A percentile compares a stretch with the other conserved stretches of the same genome.
Conservation (phyloP, 92 coral and sea anemone species). For the Epizoanthus rinbou region DNA sequence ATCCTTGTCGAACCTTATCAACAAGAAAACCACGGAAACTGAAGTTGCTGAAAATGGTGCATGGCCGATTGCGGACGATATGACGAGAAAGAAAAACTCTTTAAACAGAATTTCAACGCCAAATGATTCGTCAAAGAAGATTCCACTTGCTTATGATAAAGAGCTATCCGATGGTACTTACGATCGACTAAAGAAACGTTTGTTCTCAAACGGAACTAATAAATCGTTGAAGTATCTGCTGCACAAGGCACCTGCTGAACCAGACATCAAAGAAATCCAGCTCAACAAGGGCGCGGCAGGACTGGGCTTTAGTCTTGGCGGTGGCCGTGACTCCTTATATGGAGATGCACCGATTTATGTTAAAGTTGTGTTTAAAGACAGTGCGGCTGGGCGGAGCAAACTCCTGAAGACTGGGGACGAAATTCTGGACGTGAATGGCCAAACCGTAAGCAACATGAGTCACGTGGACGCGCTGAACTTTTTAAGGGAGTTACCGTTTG, state of each 20-base stretch:
- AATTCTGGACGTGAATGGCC: constrained; percentile 93
- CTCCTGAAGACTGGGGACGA: constrained; percentile 86
- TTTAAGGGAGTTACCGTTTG: constrained; percentile 83
- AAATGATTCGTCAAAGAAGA: constrained; percentile 53
- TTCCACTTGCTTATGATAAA: constrained; percentile 64
- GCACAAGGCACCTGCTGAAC: constrained; percentile 68
- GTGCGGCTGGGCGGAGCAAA: constrained; percentile 74
- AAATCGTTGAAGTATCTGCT: constrained; percentile 77
- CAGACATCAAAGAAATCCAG: constrained; percentile 63
- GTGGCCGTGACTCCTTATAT: constrained; percentile 94
- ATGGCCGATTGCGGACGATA: constrained; percentile 88
- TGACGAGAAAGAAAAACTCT: constrained; percentile 57
- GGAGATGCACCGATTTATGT: constrained; percentile 97
- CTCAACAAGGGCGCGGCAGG: constrained; percentile 91
- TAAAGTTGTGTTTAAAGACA: constrained; percentile 81
- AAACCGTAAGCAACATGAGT: constrained; percentile 77
- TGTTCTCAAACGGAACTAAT: constrained; percentile 73
- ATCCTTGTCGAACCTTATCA: constrained; percentile 54
- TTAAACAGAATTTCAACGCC: constrained; percentile 45
- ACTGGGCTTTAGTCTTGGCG: constrained; percentile 91
- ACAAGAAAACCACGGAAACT: constrained; percentile 57
- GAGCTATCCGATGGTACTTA: constrained; percentile 60
- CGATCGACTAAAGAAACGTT: constrained; percentile 76
- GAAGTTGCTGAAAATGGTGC: constrained; percentile 67
- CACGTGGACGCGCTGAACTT: constrained; percentile 89